Base-by-base conservation (phyloP, 1,140 invertebrate species). In the Drosophila micromelanica region DNA sequence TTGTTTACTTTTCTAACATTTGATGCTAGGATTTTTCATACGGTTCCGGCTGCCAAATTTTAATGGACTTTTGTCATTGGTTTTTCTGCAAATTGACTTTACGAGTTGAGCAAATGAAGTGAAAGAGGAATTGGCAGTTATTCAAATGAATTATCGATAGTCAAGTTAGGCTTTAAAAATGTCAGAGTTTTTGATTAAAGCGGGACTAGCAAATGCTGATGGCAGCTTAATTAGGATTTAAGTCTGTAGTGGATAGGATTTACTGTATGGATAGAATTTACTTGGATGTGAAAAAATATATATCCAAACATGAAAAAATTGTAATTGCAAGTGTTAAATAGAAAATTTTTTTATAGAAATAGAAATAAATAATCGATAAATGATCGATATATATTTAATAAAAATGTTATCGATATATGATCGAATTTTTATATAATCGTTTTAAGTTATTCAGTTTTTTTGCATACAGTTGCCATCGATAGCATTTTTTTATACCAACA, bases 31-130 rank as follows among this genome's bases (percentile, higher is more conserved):
- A 37, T 57, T 67, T 73, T 84, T 60, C 40, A 64, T 57, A 35
- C 49, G 45, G 71, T 73, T 73, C 65, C 65, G 71, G 71, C 56
- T 69, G 57, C 57, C 57, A 74, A 74, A 74, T 69, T 74, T 56
- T 56, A 74, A 74, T 74, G 71, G 57, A 74, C 57, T 69, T 74
- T 62, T 69, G 37, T 77, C 49, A 62, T 57, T 72, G 30, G n/a
- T 12, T 15, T 30, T n/a, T 13, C 64, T 30, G 12, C 17, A 63
- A 63, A 68, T 59, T 59, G 51, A 55, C 13, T 69, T 38, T 73
- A 42, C 30, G n/a, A 12, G 11, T 32, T 5, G 23, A n/a, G 9
- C 23, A 42, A 68, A 60, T 68, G 32, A 23, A 48, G 37, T 32
- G n/a, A 67, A 42, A 48, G 38, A 59, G 46, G 9, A 59, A 62